Conservation (phyloP, 2,888 invertebrate species). For the Ornithoptera priamus region DNA sequence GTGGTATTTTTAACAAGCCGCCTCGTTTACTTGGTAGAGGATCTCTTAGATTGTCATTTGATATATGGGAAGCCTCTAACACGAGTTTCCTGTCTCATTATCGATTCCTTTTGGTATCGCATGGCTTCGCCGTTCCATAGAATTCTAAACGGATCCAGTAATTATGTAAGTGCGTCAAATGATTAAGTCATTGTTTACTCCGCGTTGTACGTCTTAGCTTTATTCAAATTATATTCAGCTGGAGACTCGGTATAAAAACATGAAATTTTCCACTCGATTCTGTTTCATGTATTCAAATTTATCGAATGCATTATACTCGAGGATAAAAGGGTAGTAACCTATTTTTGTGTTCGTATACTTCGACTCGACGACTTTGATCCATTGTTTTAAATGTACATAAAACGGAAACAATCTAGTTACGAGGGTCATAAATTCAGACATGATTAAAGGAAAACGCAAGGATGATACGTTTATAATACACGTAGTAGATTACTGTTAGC, state of each 20-base stretch:
- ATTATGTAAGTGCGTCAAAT: conserved; percentile 24
- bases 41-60: conserved; percentile 24
- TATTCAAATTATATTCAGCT: conserved; percentile 24
- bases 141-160: conserved; percentile 21
- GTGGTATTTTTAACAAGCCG: conserved; percentile 10
- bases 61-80: conserved; percentile 29
- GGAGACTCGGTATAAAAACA: conserved; percentile 3
- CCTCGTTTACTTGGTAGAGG: conserved; percentile 12
- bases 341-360: conserved; percentile 19
- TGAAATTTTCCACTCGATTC: conserved; percentile 26
- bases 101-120: conserved; percentile 27
- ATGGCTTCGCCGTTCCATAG: conserved; percentile 21
- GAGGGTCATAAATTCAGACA: background rate
- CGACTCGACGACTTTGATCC: conserved; percentile 6
- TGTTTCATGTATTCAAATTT: conserved; percentile 30
- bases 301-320: conserved; percentile 21
- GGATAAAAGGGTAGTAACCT: conserved; percentile 23
- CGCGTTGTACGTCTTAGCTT: conserved; percentile 13
- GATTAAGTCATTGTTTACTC: conserved; percentile 27
- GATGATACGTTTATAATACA: no score
- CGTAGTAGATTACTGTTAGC: no score
- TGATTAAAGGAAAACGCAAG: no score
- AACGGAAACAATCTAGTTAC: background rate
- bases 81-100: conserved; percentile 30
- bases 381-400: background rate